These are phyloP conservation scores for Nomada ferruginata DNA, from an alignment of 2,888 invertebrate genomes.

Conservation along the genomic window DNA sequence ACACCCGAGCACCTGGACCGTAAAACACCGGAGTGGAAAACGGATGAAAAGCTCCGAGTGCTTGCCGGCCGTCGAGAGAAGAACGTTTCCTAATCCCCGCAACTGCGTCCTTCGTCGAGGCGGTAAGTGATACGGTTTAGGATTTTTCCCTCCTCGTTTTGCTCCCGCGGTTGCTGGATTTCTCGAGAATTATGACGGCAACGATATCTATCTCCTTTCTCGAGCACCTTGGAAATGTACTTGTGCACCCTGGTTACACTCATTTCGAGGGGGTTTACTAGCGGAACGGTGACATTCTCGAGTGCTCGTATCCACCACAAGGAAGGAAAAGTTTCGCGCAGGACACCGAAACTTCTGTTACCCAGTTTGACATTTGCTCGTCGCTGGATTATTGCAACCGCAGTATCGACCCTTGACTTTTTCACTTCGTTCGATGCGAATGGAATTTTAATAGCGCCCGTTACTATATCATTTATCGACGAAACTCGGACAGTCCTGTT, in stretches of 20 bases:
- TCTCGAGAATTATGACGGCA: constrained; percentile 45
- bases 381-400: background rate
- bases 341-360: constrained; percentile 7
- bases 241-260: constrained; percentile 22
- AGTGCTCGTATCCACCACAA: constrained; percentile 30
- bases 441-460: background rate
- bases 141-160: constrained; percentile 25
- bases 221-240: constrained; percentile 4
- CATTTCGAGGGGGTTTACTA: constrained; percentile 37
- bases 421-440: background rate
- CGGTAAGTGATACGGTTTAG: constrained; percentile 57
- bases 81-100: constrained; percentile 61
- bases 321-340: constrained; percentile 10
- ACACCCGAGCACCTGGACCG: constrained; percentile 33
- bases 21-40: constrained; percentile 59
- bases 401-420: background rate
- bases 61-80: constrained; percentile 41
- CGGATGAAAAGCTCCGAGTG: constrained; percentile 56
- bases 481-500: background rate
- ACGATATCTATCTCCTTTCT: constrained; percentile 6
- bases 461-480: background rate
- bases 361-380: background rate
- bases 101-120: constrained; percentile 56
- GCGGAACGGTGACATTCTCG: constrained; percentile 10
- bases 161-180: background rate